Evolutionary conservation across 2,113 vertebrate genomes (phyloP), one percentile per base, ranked within the genome.

Genomic region (Perognathus longimembris): DNA sequence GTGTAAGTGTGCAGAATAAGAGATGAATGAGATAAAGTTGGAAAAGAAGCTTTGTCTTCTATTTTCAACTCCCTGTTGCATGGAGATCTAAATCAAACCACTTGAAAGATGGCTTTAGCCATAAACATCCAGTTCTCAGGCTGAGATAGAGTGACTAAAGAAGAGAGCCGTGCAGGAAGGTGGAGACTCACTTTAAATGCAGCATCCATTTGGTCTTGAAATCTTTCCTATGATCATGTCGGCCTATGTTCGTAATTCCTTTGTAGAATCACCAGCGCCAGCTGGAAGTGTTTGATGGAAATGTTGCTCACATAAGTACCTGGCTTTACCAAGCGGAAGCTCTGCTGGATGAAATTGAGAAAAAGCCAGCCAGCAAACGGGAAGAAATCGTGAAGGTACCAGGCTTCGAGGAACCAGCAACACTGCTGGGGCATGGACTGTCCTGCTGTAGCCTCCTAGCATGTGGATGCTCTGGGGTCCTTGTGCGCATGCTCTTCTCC

Each of bases 271-370:
- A 99, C 94, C 99, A 99, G 97, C 99, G 98, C 45, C 99, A 99
- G 96, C 97, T 99, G 97, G 99, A 99, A 96, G 98, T 99, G 71
- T 99, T 99, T 94, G 99, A 99, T 21, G 99, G 99, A 95, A 99
- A 99, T 94, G 98, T 99, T 95, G 99, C 99, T 91, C 99, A 99
- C 97, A 99, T 99, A 98, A 99, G 99, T 97, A 99, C 99, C 69
- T 99, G 99, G 99, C 98, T 99, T 30, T 99, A 99, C 97, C 99
- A 99, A 97, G 99, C 99, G 7, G 99, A 99, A 98, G 99, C 99
- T 66, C 98, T 98, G 32, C 92, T 99, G 96, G 99, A 99, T 93
- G 99, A 99, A 95, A 99, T 98, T 0, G 99, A 99, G 97, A 98
- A 98, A 66, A 98, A 99, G 45, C 90, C 98, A 91, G 97, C 98